A percentile compares a stretch with the other conserved stretches of the same genome.
These are phyloP conservation scores for Aptenodytes patagonicus DNA, from an alignment of 2,113 vertebrate genomes.

Conservation along the genomic window DNA sequence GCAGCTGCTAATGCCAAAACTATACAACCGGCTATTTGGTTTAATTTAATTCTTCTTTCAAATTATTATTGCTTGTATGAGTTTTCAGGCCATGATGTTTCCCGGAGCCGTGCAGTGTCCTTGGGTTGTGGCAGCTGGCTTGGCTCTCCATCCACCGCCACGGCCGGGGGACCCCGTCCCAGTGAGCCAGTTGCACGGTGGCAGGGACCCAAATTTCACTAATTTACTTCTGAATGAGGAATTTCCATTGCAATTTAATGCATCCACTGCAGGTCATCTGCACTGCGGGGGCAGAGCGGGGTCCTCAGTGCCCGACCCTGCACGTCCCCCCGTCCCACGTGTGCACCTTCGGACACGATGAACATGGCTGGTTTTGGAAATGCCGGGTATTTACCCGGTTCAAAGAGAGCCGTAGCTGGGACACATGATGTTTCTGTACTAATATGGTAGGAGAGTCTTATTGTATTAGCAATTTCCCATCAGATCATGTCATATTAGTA, in stretches of 20 bases:
- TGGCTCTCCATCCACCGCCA: background rate
- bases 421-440: background rate
- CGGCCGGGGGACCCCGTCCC: background rate
- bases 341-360: rapidly evolving
- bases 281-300: rapidly evolving
- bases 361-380: background rate
- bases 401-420: constrained; percentile 15
- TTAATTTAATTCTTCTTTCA: background rate
- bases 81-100: background rate
- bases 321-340: rapidly evolving
- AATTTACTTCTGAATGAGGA: background rate
- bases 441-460: constrained; percentile 43
- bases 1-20: background rate
- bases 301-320: rapidly evolving
- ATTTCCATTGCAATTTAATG: background rate
- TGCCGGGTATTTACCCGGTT: background rate
- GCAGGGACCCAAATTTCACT: background rate
- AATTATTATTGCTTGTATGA: background rate
- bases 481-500: constrained; percentile 67
- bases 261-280: background rate
- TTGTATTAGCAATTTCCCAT: constrained; percentile 69
- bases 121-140: rapidly evolving
- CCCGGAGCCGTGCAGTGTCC: rapidly evolving
- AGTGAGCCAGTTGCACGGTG: rapidly evolving
- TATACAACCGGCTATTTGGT: background rate